Evolutionary conservation across 2,113 vertebrate species (phyloP).

Genomic region (Diadophis punctatus): DNA sequence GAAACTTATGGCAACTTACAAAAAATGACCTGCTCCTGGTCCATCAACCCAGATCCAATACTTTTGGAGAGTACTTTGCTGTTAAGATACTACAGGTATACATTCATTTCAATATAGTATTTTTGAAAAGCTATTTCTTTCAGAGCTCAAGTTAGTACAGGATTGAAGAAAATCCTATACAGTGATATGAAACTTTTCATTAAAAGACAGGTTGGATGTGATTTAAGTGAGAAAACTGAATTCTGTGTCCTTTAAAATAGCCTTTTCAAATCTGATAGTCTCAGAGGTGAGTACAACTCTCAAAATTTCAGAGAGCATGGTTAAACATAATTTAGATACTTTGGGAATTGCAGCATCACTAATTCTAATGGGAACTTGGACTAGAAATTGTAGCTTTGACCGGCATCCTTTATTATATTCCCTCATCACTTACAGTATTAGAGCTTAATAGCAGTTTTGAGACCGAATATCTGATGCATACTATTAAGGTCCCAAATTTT

Average conservation of each 20-base stretch:
- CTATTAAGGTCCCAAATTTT: not conserved
- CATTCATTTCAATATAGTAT: slow-evolving; percentile 5
- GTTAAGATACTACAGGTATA: slow-evolving; percentile 73
- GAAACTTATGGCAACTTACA: slow-evolving; percentile 79
- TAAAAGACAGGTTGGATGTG: not conserved
- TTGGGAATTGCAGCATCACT: not conserved
- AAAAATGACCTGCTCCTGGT: slow-evolving; percentile 89
- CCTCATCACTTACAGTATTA: not conserved
- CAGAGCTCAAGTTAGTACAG: not conserved
- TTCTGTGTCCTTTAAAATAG: not conserved
- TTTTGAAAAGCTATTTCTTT: not conserved
- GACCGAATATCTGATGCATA: not conserved
- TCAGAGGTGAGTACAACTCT: not conserved
- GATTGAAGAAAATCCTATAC: not conserved
- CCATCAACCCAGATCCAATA: slow-evolving; percentile 48
- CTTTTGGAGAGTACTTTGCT: slow-evolving; percentile 62
- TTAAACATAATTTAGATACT: not conserved
- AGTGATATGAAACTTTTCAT: not conserved
- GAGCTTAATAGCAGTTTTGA: not conserved
- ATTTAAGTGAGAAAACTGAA: not conserved
- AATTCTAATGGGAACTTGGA: not conserved
- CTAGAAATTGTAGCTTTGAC: not conserved
- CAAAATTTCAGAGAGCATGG: not conserved
- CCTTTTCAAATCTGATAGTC: not conserved
- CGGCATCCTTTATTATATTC: not conserved